Percentiles rank a stretch among this genome's conserved stretches.
Conservation (phyloP, 92 coral and sea anemone species). For the Porites evermanni region DNA sequence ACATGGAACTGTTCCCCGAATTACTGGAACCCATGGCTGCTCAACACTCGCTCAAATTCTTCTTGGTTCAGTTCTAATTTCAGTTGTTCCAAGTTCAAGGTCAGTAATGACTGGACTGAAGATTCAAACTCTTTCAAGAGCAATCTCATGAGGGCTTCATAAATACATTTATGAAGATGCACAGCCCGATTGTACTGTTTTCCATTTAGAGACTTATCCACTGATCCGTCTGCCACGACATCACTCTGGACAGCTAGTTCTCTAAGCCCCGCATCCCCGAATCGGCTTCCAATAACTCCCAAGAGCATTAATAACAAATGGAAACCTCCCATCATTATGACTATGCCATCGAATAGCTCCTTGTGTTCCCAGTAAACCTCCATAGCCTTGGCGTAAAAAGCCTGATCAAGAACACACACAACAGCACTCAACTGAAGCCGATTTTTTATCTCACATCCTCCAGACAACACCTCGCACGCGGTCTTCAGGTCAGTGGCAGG, state of each 20-base stretch:
- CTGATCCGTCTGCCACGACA: constrained; percentile 59
- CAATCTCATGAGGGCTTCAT: constrained; percentile 65
- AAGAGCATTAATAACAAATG: constrained; percentile 68
- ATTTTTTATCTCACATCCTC: constrained; percentile 76
- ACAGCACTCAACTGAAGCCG: constrained; percentile 63
- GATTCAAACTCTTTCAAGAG: constrained; percentile 59
- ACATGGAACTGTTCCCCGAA: constrained; percentile 43
- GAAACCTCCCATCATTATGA: constrained; percentile 81
- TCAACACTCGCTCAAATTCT: constrained; percentile 57
- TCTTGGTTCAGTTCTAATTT: constrained; percentile 49
- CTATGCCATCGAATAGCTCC: constrained; percentile 50
- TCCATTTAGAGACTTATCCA: constrained; percentile 47
- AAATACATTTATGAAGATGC: constrained; percentile 69
- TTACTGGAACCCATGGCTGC: constrained; percentile 31
- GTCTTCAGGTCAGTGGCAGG: constrained; percentile 82
- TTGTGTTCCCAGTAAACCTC: constrained; percentile 74
- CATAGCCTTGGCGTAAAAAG: constrained; percentile 80
- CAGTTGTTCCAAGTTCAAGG: constrained; percentile 53
- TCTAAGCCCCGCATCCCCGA: constrained; percentile 68
- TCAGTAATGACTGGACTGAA: constrained; percentile 26
- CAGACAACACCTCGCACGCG: constrained; percentile 73
- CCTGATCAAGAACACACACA: constrained; percentile 79
- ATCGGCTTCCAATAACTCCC: constrained; percentile 63
- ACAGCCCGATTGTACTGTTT: constrained; percentile 59
- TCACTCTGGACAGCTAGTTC: constrained; percentile 61